Base-by-base conservation (phyloP, 92 coral and sea anemone species). In the Anthopleura xanthogrammica region DNA sequence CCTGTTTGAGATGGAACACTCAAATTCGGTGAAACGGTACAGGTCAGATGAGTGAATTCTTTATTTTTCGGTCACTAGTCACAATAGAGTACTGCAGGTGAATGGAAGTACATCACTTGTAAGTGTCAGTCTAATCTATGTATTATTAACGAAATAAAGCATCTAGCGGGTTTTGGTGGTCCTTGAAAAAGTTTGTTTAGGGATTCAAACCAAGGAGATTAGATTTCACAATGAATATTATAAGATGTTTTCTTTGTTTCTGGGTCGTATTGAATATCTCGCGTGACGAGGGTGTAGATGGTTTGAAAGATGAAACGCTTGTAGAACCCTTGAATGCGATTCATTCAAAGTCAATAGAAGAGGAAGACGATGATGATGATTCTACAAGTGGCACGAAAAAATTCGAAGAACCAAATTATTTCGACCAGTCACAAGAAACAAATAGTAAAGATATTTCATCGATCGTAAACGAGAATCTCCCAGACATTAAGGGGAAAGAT, bases 401-500 rank as follows among this genome's bases (percentile, higher is more conserved):
- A 13, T 80, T 80, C 20, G 83, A 65, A 13, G 71, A 79, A 79
- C 82, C 74, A 56, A 54, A 29, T 12, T 20, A 57, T 57, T 12
- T 79, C 9, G 50, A 46, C 9, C 50, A 46, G 10, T 41, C 65
- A 17, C 74, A 40, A 64, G 41, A 29, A 60, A 12, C 66, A 40
- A 79, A 62, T 62, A 10, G 43, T 24, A 41, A 24, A 20, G 71
- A 41, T 20, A 57, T 52, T 36, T 78, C 72, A 1, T 78, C 82
- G 19, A 14, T 56, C 5, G 41, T 80, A 12, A 62, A 65, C 60
- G 75, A 80, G 52, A 65, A 80, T 22, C 75, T 23, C 36, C 79
- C 85, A 5, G 85, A 82, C 16, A 73, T 83, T 7, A 54, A 43
- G 41, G 65, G 24, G 11, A 80, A 75, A 23, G 87, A 84, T 60